These are phyloP conservation scores for Nannobrachium achirus DNA, from an alignment of 2,113 vertebrate species.

Conservation along the genomic window DNA sequence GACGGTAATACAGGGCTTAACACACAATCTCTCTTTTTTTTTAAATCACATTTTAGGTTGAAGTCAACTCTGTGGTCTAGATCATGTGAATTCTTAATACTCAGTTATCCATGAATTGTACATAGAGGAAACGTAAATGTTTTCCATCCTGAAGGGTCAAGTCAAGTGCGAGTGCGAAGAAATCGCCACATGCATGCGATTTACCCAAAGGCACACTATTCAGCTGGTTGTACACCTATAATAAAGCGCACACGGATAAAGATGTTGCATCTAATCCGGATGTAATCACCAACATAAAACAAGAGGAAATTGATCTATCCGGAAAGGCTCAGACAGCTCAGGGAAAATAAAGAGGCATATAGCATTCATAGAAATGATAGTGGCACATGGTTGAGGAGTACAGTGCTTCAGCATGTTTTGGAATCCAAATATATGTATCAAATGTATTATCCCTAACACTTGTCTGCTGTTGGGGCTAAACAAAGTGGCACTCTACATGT, in stretches of 20 bases:
- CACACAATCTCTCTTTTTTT: conserved; percentile 16
- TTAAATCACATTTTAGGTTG: conserved; percentile 51
- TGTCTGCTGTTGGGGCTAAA: conserved; percentile 3
- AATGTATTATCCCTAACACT: conserved; percentile 28
- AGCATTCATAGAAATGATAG: conserved; percentile 46
- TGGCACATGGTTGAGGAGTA: not conserved
- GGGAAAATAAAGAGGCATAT: conserved; percentile 40
- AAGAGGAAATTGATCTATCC: conserved; percentile 27
- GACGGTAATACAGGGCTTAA: conserved; percentile 5
- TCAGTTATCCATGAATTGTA: conserved; percentile 44
- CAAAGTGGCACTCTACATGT: conserved; percentile 6
- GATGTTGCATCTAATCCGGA: conserved; percentile 36
- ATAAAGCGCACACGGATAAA: conserved; percentile 26
- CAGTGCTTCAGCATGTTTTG: not conserved
- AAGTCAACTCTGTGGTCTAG: conserved; percentile 32
- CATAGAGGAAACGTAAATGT: conserved; percentile 26
- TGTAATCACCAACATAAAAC: conserved; percentile 34
- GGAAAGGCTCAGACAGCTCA: conserved; percentile 23
- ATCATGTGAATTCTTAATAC: conserved; percentile 44
- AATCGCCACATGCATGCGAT: conserved; percentile 1
- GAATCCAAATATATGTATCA: not conserved
- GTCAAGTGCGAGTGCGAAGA: conserved; percentile 5
- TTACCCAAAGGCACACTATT: conserved; percentile 8
- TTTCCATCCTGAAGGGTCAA: conserved; percentile 1
- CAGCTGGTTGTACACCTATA: not conserved